phyloP scores from a whole-genome alignment of 2,797 vertebrate genomes.

The Spondyliosoma cantharus region DNA sequence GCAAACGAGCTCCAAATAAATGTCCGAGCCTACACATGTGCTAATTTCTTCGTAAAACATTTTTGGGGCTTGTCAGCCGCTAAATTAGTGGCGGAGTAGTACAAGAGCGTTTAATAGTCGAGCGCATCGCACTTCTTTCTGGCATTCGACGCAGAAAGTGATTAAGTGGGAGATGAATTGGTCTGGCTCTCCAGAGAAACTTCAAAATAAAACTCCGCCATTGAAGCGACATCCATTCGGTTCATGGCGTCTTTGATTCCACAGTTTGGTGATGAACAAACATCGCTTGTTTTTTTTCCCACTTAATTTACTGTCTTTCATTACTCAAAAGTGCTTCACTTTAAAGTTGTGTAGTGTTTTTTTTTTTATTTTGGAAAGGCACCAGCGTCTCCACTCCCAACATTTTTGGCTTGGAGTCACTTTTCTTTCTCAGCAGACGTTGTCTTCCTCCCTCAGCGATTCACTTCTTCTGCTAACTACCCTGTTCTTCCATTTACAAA shows the following conservation, averaged over 20 bases:
- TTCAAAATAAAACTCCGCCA: slow-evolving; percentile 27
- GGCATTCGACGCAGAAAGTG: slow-evolving; percentile 11
- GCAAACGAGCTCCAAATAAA: slow-evolving; percentile 20
- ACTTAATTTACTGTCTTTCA: slow-evolving; percentile 16
- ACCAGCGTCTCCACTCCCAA: slow-evolving; percentile 33
- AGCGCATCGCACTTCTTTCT: not conserved
- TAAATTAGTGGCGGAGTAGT: slow-evolving; percentile 10
- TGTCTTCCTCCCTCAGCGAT: slow-evolving; percentile 9
- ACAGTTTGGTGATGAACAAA: slow-evolving; percentile 31
- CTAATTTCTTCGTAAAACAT: slow-evolving; percentile 3
- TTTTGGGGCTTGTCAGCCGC: slow-evolving; percentile 13
- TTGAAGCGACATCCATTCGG: slow-evolving; percentile 16
- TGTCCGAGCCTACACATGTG: not conserved
- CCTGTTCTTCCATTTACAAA: slow-evolving; percentile 28
- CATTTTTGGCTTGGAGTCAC: slow-evolving; percentile 9
- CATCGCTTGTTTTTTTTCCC: slow-evolving; percentile 11
- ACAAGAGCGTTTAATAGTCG: not conserved
- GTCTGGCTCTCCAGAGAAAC: slow-evolving; percentile 5
- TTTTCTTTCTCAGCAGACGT: slow-evolving; percentile 30
- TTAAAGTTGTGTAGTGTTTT: slow-evolving; percentile 12
- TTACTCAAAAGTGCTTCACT: slow-evolving; percentile 10
- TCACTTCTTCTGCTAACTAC: slow-evolving; percentile 6
- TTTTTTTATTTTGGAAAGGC: slow-evolving; percentile 23
- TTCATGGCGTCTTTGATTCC: slow-evolving; percentile 30
- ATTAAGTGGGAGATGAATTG: slow-evolving; percentile 16